A percentile compares a stretch with the other conserved stretches of the same genome.
Conservation (phyloP, 53 echinoderm and acorn worm species). For the Holothuria leucospilota region DNA sequence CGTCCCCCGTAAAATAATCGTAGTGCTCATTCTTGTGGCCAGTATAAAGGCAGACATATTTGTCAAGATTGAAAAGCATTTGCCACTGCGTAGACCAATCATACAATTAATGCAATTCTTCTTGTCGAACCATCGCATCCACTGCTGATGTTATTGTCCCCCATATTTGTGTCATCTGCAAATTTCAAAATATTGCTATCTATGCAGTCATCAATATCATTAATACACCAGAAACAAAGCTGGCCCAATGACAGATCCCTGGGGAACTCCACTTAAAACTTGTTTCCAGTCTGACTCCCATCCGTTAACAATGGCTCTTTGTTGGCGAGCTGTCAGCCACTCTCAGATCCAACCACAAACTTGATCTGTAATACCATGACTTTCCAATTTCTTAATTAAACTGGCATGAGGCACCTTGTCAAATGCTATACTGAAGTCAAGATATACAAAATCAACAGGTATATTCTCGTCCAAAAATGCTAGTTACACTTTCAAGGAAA, state of each 20-base stretch:
- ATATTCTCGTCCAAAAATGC: too few species aligned
- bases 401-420: too few species aligned
- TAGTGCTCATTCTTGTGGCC: too few species aligned
- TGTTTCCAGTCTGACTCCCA: background rate
- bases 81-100: conserved; percentile 24
- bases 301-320: too few species aligned
- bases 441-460: background rate
- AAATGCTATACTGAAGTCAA: background rate
- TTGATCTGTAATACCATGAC: too few species aligned
- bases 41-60: too few species aligned
- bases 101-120: too few species aligned
- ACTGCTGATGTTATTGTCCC: conserved; percentile 4
- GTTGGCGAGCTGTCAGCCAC: too few species aligned
- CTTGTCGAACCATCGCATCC: background rate
- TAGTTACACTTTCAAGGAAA: background rate
- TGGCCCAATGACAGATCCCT: background rate
- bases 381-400: too few species aligned
- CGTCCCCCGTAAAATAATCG: too few species aligned
- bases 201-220: background rate
- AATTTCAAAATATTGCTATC: background rate
- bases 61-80: too few species aligned
- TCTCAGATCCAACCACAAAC: too few species aligned
- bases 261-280: background rate
- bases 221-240: conserved; percentile 10
- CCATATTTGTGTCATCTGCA: conserved; percentile 18